phyloP scores from a whole-genome alignment of 2,797 vertebrate species.

The Borostomias antarcticus region DNA sequence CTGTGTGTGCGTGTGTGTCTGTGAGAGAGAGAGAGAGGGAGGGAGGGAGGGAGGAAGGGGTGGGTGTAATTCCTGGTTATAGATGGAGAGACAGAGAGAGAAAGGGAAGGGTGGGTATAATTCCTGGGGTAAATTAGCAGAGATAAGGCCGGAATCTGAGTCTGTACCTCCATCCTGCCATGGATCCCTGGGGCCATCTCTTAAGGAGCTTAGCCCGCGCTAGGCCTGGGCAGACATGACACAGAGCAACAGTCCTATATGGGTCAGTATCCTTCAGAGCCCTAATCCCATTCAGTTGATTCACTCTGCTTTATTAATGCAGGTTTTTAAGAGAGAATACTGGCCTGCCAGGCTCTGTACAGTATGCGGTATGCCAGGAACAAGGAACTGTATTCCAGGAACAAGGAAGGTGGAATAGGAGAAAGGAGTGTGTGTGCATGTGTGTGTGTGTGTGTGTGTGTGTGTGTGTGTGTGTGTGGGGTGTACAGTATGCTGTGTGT shows the following conservation, averaged over 20 bases:
- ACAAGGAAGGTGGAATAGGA: no score
- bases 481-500: constrained; percentile 17
- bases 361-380: no score
- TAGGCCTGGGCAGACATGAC: constrained; percentile 77
- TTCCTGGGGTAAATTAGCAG: constrained; percentile 78
- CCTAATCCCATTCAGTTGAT: constrained; percentile 75
- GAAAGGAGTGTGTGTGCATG: constrained; percentile 14
- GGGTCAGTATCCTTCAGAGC: constrained; percentile 68
- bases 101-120: constrained; percentile 48
- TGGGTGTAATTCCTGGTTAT: constrained; percentile 53
- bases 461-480: constrained; percentile 31
- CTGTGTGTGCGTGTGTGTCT: no score
- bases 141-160: constrained; percentile 73
- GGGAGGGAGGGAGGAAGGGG: constrained; percentile 9
- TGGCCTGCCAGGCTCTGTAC: neutral
- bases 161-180: constrained; percentile 75
- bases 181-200: constrained; percentile 77
- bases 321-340: constrained; percentile 51
- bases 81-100: constrained; percentile 54
- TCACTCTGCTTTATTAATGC: constrained; percentile 69
- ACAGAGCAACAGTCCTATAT: constrained; percentile 75
- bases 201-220: constrained; percentile 85
- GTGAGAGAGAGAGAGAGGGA: neutral
- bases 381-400: no score
- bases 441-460: constrained; percentile 38